phyloP scores from a whole-genome alignment of 2,113 vertebrate genomes.

The Gasterosteus aculeatus region DNA sequence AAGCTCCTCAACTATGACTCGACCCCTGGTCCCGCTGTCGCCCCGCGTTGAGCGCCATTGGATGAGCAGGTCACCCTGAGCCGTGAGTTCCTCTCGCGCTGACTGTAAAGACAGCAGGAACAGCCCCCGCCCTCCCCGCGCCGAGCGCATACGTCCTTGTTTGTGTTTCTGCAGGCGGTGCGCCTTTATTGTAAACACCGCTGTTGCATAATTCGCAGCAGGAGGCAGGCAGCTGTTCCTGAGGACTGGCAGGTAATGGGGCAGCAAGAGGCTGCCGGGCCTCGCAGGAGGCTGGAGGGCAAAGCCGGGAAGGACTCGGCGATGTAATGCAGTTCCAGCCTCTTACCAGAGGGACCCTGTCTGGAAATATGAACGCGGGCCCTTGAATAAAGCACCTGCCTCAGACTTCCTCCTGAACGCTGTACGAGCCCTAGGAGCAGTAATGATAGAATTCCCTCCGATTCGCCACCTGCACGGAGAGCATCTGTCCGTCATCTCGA shows the following conservation, averaged over 20 bases:
- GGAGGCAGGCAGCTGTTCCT: constrained; percentile 52
- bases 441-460: constrained; percentile 41
- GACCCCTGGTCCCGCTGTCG: constrained; percentile 37
- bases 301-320: constrained; percentile 39
- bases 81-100: constrained; percentile 33
- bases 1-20: constrained; percentile 35
- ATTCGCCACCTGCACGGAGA: constrained; percentile 60
- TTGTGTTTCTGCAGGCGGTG: constrained; percentile 45
- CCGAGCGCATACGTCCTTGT: constrained; percentile 48
- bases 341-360: constrained; percentile 30
- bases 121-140: constrained; percentile 5
- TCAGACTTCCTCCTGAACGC: not conserved
- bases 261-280: constrained; percentile 44
- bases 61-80: constrained; percentile 63
- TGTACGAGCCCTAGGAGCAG: constrained; percentile 11
- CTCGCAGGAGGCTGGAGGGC: constrained; percentile 57
- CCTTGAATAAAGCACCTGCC: constrained; percentile 17
- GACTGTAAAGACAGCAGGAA: constrained; percentile 40
- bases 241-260: constrained; percentile 53
- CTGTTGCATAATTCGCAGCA: constrained; percentile 70
- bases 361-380: constrained; percentile 19
- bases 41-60: constrained; percentile 12
- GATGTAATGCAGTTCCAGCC: constrained; percentile 33
- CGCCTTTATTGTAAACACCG: constrained; percentile 48
- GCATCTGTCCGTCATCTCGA: constrained; percentile 65